Percentiles rank a stretch among this genome's conserved stretches.
Evolutionary conservation across 1,140 invertebrate genomes (phyloP).

Genomic region (Papilio aristodemus): DNA sequence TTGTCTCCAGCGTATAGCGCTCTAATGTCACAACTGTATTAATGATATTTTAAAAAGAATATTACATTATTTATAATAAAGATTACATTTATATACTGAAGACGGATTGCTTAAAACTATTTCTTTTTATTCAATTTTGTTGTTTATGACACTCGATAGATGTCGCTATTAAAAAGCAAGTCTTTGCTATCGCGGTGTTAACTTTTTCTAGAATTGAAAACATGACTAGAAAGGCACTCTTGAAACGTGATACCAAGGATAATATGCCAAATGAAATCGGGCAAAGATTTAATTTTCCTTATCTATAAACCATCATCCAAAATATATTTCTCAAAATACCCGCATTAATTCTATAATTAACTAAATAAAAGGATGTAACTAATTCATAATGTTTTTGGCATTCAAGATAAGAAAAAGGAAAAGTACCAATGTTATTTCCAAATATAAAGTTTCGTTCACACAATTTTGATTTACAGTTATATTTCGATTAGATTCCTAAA

Average conservation of each 20-base stretch:
- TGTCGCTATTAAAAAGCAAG: background rate
- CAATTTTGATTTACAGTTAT: no score
- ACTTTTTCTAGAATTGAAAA: background rate
- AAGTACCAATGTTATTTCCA: no score
- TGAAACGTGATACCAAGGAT: no score
- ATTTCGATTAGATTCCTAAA: no score
- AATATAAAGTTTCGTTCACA: no score
- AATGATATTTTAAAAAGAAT: background rate
- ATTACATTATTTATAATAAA: background rate
- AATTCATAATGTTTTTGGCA: background rate
- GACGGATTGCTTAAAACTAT: background rate
- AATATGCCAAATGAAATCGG: no score
- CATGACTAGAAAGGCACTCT: no score
- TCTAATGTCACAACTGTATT: constrained; percentile 10
- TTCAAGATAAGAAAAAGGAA: background rate
- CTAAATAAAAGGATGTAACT: background rate
- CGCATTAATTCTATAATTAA: background rate
- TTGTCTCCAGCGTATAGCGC: constrained; percentile 13
- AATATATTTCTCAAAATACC: background rate
- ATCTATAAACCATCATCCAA: no score
- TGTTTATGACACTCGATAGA: constrained; percentile 1
- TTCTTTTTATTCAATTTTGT: background rate
- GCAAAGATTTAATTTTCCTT: background rate
- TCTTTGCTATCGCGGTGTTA: background rate
- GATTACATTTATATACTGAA: background rate